These are phyloP conservation scores for Thinocorus orbignyianus DNA, from an alignment of 2,113 vertebrate genomes.

Conservation along the genomic window DNA sequence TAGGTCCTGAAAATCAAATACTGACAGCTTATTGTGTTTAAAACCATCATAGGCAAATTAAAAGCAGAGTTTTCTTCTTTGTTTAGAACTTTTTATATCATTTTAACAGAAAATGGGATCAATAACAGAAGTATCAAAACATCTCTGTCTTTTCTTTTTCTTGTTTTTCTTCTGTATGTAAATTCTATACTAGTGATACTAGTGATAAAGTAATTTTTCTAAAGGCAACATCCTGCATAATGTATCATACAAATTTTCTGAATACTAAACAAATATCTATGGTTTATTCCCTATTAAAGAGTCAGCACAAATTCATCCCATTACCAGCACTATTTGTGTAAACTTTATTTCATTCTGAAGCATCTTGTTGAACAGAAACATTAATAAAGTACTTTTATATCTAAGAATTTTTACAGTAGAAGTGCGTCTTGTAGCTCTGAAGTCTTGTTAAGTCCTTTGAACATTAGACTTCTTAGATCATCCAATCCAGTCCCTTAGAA, in stretches of 20 bases:
- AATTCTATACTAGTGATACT: background rate
- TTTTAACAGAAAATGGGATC: background rate
- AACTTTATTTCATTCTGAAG: background rate
- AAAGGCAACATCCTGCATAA: background rate
- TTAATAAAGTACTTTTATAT: background rate
- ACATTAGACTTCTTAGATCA: background rate
- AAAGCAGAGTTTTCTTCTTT: background rate
- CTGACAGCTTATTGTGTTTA: background rate
- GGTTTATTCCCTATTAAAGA: background rate
- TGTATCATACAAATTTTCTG: background rate
- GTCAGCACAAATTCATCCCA: background rate
- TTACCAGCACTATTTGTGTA: fast-evolving
- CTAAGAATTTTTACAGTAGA: background rate
- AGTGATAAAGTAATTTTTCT: background rate
- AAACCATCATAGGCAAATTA: background rate
- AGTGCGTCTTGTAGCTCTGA: background rate
- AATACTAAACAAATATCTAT: background rate
- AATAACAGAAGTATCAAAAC: background rate
- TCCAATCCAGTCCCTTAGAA: background rate
- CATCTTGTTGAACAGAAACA: background rate
- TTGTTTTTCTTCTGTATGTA: background rate
- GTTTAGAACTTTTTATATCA: background rate
- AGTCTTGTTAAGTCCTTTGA: background rate
- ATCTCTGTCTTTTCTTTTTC: background rate
- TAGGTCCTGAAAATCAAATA: background rate